Percentiles rank a stretch among this genome's conserved stretches.
These are phyloP conservation scores for Ochropacha duplaris DNA, from an alignment of 2,888 invertebrate species.

Conservation along the genomic window DNA sequence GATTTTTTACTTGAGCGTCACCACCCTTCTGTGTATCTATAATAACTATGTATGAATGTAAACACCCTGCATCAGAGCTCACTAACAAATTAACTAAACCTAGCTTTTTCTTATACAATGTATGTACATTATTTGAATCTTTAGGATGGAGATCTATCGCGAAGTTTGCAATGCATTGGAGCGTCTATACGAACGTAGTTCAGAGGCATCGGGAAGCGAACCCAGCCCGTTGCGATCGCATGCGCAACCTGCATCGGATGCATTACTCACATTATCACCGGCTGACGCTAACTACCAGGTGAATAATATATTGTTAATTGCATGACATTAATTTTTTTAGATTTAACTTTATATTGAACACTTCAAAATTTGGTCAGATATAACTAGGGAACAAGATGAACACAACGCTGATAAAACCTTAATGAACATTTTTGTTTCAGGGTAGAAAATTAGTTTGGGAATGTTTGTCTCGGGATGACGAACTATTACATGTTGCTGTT, in stretches of 20 bases:
- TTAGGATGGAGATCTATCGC: constrained; percentile 94
- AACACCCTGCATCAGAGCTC: no score
- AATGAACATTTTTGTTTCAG: constrained; percentile 52
- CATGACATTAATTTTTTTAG: no score
- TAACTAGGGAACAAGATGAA: no score
- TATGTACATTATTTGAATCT: neutral
- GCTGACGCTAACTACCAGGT: constrained; percentile 77
- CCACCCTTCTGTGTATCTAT: no score
- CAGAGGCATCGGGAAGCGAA: constrained; percentile 68
- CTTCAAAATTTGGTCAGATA: no score
- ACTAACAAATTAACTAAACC: no score
- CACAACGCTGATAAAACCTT: no score
- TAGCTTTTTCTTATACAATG: no score
- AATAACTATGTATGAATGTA: no score
- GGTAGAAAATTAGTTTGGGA: constrained; percentile 84
- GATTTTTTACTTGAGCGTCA: no score
- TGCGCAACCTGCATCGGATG: constrained; percentile 43
- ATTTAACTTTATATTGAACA: no score
- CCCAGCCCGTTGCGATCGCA: constrained; percentile 52
- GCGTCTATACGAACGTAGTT: constrained; percentile 84
- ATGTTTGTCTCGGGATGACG: constrained; percentile 89
- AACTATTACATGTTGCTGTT: constrained; percentile 94
- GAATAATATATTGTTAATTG: constrained; percentile 5
- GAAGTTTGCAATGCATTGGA: constrained; percentile 92
- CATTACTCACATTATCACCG: constrained; percentile 60